These are phyloP conservation scores for Tiliacea citrago DNA, from an alignment of 2,888 invertebrate genomes.

Conservation along the genomic window DNA sequence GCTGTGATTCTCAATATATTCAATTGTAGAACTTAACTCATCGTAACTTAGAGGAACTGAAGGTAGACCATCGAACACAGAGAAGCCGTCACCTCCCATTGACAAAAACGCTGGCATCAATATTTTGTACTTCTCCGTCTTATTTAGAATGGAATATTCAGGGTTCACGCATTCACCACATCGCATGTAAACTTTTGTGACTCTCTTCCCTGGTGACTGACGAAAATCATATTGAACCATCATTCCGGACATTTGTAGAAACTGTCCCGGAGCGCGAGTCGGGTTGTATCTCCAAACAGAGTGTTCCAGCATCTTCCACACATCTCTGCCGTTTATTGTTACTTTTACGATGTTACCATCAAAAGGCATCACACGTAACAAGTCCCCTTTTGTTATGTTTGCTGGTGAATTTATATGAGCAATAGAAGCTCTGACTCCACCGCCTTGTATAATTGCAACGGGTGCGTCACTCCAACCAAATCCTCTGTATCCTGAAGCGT, in stretches of 20 bases:
- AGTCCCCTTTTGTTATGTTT: conserved; percentile 93
- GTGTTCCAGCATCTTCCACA: conserved; percentile 93
- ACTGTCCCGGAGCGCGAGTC: too few species aligned
- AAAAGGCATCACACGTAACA: conserved; percentile 94
- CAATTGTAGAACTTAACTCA: conserved; percentile 81
- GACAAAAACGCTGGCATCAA: conserved; percentile 92
- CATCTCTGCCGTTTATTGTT: conserved; percentile 92
- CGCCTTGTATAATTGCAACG: conserved; percentile 94
- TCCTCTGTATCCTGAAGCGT: conserved; percentile 88
- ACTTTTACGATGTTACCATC: conserved; percentile 92
- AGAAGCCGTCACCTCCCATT: conserved; percentile 94
- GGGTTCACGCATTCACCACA: too few species aligned
- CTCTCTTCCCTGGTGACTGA: too few species aligned
- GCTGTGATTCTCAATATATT: conserved; percentile 90
- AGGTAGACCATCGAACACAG: conserved; percentile 84
- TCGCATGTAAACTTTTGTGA: too few species aligned
- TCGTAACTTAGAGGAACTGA: conserved; percentile 73
- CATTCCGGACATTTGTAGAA: too few species aligned
- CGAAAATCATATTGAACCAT: too few species aligned
- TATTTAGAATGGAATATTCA: conserved; percentile 89
- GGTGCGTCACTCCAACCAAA: conserved; percentile 94
- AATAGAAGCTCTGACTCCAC: conserved; percentile 94
- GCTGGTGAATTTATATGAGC: conserved; percentile 74
- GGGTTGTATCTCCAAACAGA: too few species aligned
- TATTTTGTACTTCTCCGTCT: conserved; percentile 91